phyloP scores from a whole-genome alignment of 2,797 vertebrate species.

The Muraenolepis orangiensis region DNA sequence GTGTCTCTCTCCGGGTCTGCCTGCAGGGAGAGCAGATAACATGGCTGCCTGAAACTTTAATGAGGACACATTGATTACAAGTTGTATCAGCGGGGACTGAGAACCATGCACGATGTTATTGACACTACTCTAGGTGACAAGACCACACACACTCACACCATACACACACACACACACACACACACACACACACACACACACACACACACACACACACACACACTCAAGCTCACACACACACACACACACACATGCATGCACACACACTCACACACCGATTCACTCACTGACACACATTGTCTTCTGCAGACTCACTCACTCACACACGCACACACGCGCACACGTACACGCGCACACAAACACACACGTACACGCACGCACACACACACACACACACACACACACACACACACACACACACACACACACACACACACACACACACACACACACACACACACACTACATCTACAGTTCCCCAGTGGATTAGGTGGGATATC shows the following conservation, averaged over 20 bases:
- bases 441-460: not conserved
- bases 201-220: slow-evolving; percentile 12
- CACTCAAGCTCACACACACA: slow-evolving; percentile 5
- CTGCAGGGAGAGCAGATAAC: not conserved
- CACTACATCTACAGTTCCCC: not conserved
- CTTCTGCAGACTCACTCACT: not conserved
- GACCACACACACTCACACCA: slow-evolving; percentile 20
- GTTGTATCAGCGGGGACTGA: slow-evolving; percentile 39
- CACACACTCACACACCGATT: not conserved
- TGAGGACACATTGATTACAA: slow-evolving; percentile 67
- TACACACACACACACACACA: slow-evolving; percentile 7
- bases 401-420: slow-evolving; percentile 1
- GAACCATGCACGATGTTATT: slow-evolving; percentile 49
- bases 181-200: slow-evolving; percentile 13
- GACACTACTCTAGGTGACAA: slow-evolving; percentile 42
- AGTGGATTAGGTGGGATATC: slow-evolving; percentile 44
- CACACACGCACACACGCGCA: slow-evolving; percentile 1
- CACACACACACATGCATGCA: not conserved
- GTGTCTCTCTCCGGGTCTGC: not conserved
- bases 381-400: not conserved
- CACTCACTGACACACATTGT: too few species aligned
- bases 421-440: not conserved
- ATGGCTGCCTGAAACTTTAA: slow-evolving; percentile 66
- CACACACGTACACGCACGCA: not conserved
- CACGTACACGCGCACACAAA: not conserved